phyloP scores from a whole-genome alignment of 1,140 invertebrate genomes.

The Drosophila pectinifera region DNA sequence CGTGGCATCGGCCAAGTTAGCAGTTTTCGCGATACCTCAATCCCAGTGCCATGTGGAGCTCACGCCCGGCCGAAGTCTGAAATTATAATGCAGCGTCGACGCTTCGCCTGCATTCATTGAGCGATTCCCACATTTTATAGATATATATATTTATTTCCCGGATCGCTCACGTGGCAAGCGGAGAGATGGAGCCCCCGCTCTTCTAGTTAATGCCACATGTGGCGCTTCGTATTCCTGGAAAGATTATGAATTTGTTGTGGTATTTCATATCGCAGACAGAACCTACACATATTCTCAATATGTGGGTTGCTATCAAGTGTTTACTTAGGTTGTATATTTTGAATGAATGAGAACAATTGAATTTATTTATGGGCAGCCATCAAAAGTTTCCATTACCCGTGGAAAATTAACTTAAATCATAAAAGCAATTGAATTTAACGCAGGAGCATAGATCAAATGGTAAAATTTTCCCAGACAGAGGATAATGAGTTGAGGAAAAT shows the following conservation, averaged over 20 bases:
- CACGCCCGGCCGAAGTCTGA: neutral
- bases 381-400: slow-evolving; percentile 22
- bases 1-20: slow-evolving; percentile 61
- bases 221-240: slow-evolving; percentile 22
- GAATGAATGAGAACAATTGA: slow-evolving; percentile 16
- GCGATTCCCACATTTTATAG: slow-evolving; percentile 29
- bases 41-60: slow-evolving; percentile 18
- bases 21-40: slow-evolving; percentile 30
- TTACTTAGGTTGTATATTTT: slow-evolving; percentile 27
- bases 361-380: slow-evolving; percentile 22
- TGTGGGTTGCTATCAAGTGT: slow-evolving; percentile 19
- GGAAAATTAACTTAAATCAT: slow-evolving; percentile 21
- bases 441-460: neutral
- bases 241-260: slow-evolving; percentile 25
- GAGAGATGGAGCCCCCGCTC: neutral
- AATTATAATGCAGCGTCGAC: slow-evolving; percentile 27
- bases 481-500: neutral
- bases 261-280: slow-evolving; percentile 8
- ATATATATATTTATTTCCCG: slow-evolving; percentile 19
- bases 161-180: slow-evolving; percentile 32
- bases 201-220: slow-evolving; percentile 36
- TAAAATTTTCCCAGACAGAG: neutral
- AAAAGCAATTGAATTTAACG: neutral
- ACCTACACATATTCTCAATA: neutral
- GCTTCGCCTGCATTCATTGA: slow-evolving; percentile 28